A percentile compares a stretch with the other conserved stretches of the same genome.
Evolutionary conservation across 1,140 invertebrate genomes (phyloP).

Genomic region (Megalopta genalis): DNA sequence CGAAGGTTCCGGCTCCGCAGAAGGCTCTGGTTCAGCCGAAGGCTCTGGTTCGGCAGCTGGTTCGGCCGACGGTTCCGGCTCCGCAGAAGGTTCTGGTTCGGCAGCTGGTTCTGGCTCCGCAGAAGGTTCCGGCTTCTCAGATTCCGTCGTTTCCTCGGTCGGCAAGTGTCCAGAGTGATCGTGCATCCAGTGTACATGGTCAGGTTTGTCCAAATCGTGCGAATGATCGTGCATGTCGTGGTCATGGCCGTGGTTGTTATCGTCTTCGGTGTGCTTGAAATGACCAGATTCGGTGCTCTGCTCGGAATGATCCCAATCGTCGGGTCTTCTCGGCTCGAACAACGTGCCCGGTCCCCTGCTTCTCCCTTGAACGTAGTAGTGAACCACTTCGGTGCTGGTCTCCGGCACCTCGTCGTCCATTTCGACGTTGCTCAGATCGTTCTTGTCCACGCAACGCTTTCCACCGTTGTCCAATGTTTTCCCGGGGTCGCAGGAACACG

Average conservation of each 20-base stretch:
- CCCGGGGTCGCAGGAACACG: conserved; percentile 85
- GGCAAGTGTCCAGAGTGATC: conserved; percentile 22
- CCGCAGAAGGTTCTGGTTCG: conserved; percentile 58
- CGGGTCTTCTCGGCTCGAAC: conserved; percentile 71
- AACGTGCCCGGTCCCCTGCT: conserved; percentile 76
- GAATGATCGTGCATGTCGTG: not conserved
- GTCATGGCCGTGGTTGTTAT: conserved; percentile 18
- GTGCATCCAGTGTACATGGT: not conserved
- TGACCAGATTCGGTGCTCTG: conserved; percentile 17
- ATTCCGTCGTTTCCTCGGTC: conserved; percentile 41
- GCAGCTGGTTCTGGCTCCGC: conserved; percentile 58
- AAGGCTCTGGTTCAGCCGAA: conserved; percentile 60
- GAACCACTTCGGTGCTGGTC: conserved; percentile 46
- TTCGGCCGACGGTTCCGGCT: conserved; percentile 55
- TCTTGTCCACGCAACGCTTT: conserved; percentile 76
- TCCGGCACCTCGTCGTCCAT: conserved; percentile 54
- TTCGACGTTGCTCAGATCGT: conserved; percentile 68
- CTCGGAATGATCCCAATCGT: conserved; percentile 60
- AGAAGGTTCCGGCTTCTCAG: conserved; percentile 37
- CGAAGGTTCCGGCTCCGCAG: conserved; percentile 53
- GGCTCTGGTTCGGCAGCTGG: conserved; percentile 64
- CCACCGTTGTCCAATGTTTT: conserved; percentile 77
- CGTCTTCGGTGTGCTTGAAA: not conserved
- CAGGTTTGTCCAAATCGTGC: not conserved
- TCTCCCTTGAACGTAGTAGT: conserved; percentile 71